A percentile compares a stretch with the other conserved stretches of the same genome.
These are phyloP conservation scores for Drosophila navojoa DNA, from an alignment of 1,140 invertebrate species.

Conservation along the genomic window DNA sequence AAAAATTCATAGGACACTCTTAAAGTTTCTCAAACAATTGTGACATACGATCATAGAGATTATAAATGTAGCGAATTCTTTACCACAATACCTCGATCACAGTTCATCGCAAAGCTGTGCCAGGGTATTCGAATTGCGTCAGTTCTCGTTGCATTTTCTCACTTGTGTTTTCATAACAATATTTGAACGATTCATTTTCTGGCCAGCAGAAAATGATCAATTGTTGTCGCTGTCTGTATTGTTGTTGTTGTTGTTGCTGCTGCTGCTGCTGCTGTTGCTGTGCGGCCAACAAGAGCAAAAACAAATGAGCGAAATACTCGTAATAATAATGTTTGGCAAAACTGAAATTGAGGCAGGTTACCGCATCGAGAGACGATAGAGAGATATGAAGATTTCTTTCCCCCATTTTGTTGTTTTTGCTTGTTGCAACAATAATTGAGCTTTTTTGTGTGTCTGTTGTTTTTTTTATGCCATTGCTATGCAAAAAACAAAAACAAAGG, in stretches of 20 bases:
- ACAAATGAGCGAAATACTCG: conserved; percentile 70
- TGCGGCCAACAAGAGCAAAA: background rate
- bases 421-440: conserved; percentile 38
- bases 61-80: too few species aligned
- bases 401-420: conserved; percentile 4
- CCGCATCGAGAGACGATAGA: conserved; percentile 65
- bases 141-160: conserved; percentile 8
- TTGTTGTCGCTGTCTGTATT: conserved; percentile 37
- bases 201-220: conserved; percentile 64
- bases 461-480: conserved; percentile 72
- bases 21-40: too few species aligned
- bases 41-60: too few species aligned
- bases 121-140: conserved; percentile 25
- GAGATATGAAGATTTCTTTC: conserved; percentile 44
- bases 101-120: too few species aligned
- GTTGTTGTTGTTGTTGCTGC: conserved; percentile 31
- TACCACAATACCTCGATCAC: too few species aligned
- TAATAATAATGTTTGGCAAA: conserved; percentile 75
- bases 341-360: conserved; percentile 74
- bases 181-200: conserved; percentile 30
- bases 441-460: conserved; percentile 46
- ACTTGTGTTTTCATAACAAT: conserved; percentile 37
- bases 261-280: conserved; percentile 20
- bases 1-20: too few species aligned
- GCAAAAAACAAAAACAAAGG: conserved; percentile 69